Evolutionary conservation across 2,888 invertebrate genomes (phyloP).

Genomic region (Hyposoter dolosus): DNA sequence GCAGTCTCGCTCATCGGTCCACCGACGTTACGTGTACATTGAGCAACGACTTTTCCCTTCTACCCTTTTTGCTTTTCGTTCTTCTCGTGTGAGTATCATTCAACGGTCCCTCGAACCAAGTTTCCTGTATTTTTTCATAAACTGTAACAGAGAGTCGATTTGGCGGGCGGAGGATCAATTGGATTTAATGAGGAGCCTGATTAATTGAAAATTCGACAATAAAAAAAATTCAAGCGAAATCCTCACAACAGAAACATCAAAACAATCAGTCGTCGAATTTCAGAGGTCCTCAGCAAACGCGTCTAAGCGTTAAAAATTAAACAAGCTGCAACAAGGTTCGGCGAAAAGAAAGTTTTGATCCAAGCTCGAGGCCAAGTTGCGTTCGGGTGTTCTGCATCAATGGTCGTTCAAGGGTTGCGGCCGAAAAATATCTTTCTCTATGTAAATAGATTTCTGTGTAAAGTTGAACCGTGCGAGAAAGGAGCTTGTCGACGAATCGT

Average conservation of each 20-base stretch:
- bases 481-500: conserved; percentile 61
- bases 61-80: conserved; percentile 14
- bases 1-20: conserved; percentile 42
- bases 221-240: background rate
- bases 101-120: background rate
- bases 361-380: conserved; percentile 10
- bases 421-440: background rate
- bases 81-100: conserved; percentile 6
- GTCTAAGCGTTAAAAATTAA: conserved; percentile 5
- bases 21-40: conserved; percentile 19
- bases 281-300: background rate
- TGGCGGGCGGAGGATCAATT: too few species aligned
- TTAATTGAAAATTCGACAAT: background rate
- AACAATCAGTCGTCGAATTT: background rate
- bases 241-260: too few species aligned
- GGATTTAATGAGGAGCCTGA: background rate
- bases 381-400: conserved; percentile 9
- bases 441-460: conserved; percentile 1
- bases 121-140: conserved; percentile 20
- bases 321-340: conserved; percentile 2
- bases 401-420: conserved; percentile 12
- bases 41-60: conserved; percentile 18
- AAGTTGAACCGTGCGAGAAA: conserved; percentile 50
- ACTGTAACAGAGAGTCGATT: background rate
- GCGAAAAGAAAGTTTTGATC: conserved; percentile 55